A percentile compares a stretch with the other conserved stretches of the same genome.
phyloP scores from a whole-genome alignment of 53 echinoderm and acorn worm genomes.

The Holothuria leucospilota region DNA sequence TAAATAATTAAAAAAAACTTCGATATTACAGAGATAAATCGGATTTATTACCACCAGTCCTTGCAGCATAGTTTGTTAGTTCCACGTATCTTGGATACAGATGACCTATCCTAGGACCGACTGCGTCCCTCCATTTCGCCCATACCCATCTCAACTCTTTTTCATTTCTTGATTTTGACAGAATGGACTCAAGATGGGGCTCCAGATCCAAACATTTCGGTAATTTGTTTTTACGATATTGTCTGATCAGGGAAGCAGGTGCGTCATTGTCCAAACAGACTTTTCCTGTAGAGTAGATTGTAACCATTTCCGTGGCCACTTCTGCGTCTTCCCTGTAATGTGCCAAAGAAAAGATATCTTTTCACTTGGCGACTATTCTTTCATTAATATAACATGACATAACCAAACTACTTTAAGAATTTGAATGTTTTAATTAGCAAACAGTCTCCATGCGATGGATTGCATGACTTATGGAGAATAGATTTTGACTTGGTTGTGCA shows the following conservation, averaged over 20 bases:
- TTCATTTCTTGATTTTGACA: slow-evolving; percentile 65
- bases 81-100: slow-evolving; percentile 69
- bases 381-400: too few species aligned
- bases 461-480: too few species aligned
- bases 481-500: too few species aligned
- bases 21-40: too few species aligned
- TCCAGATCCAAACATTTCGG: slow-evolving; percentile 76
- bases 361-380: too few species aligned
- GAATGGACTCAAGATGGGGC: slow-evolving; percentile 65
- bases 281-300: slow-evolving; percentile 80
- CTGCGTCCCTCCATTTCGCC: slow-evolving; percentile 79
- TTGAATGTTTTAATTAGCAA: too few species aligned
- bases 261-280: slow-evolving; percentile 61
- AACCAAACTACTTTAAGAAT: too few species aligned
- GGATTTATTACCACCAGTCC: slow-evolving; percentile 38
- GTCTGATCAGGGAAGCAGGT: background rate
- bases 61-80: slow-evolving; percentile 66
- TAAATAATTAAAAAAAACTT: too few species aligned
- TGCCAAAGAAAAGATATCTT: too few species aligned
- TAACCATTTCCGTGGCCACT: slow-evolving; percentile 69
- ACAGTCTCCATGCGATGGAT: too few species aligned
- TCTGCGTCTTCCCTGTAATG: slow-evolving; percentile 3
- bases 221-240: slow-evolving; percentile 16
- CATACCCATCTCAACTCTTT: slow-evolving; percentile 69
- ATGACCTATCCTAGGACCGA: slow-evolving; percentile 66